Evolutionary conservation across 1,140 invertebrate genomes (phyloP).

Genomic region (Tetramorium alpestre): DNA sequence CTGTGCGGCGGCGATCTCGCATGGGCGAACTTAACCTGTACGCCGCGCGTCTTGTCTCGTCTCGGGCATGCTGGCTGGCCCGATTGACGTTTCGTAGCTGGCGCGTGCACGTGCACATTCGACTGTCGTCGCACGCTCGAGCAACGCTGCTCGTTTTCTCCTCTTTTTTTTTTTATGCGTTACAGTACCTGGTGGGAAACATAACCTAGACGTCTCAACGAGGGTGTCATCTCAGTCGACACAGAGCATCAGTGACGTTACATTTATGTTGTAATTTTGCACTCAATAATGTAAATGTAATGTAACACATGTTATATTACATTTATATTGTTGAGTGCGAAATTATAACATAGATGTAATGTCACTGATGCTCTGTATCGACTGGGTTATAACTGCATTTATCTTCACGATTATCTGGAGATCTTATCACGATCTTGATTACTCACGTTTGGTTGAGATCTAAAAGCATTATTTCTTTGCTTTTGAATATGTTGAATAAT

Average conservation of each 20-base stretch:
- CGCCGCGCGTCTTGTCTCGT: conserved; percentile 20
- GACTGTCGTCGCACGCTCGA: background rate
- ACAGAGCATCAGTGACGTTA: too few relatives aligned
- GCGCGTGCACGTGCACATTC: background rate
- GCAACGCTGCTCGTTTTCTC: background rate
- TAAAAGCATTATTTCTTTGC: background rate
- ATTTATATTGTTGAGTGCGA: too few relatives aligned
- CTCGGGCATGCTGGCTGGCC: background rate
- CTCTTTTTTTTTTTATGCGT: background rate
- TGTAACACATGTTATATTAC: too few relatives aligned
- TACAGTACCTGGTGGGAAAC: background rate
- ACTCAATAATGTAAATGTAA: too few relatives aligned
- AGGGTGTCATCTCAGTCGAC: too few relatives aligned
- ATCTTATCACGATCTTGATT: background rate
- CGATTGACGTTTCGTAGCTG: background rate
- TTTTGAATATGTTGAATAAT: background rate
- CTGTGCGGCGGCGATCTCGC: conserved; percentile 41
- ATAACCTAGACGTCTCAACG: conserved; percentile 12
- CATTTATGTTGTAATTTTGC: too few relatives aligned
- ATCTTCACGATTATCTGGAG: background rate
- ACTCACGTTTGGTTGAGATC: background rate
- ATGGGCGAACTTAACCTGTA: conserved; percentile 66
- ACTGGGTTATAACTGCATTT: background rate
- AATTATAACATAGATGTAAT: too few relatives aligned
- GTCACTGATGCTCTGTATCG: too few relatives aligned